These are phyloP conservation scores for Naso thynnoides DNA, from an alignment of 2,797 vertebrate species.

Conservation along the genomic window DNA sequence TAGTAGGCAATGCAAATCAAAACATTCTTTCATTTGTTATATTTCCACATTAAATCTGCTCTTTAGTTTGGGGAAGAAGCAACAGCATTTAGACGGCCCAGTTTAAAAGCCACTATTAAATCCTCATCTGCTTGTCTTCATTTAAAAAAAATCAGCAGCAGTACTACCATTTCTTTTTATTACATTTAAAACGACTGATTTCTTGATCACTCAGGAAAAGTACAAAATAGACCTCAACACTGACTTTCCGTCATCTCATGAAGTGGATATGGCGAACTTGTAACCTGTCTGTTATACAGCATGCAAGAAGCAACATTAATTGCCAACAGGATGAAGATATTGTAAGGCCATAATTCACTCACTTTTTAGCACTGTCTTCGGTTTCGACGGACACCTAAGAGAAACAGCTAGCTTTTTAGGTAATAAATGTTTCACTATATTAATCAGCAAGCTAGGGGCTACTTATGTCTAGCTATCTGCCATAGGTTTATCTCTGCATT, in stretches of 20 bases:
- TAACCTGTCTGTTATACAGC: neutral
- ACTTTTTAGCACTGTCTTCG: neutral
- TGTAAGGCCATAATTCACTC: neutral
- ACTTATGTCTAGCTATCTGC: neutral
- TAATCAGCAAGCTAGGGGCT: neutral
- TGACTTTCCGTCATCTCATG: neutral
- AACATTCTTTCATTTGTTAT: slow-evolving; percentile 33
- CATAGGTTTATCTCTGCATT: neutral
- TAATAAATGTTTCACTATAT: neutral
- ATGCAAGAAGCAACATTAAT: neutral
- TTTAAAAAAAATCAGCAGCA: neutral
- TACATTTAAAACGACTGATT: slow-evolving; percentile 15
- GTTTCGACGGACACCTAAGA: too few species aligned
- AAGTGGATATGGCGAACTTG: neutral
- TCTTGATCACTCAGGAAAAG: neutral
- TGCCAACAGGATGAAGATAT: too few species aligned
- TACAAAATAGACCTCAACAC: neutral
- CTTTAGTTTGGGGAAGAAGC: slow-evolving; percentile 22
- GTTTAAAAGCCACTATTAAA: slow-evolving; percentile 20
- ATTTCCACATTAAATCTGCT: slow-evolving; percentile 43
- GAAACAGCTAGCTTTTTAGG: neutral
- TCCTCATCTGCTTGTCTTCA: neutral
- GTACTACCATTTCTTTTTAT: neutral
- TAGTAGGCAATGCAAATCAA: slow-evolving; percentile 18
- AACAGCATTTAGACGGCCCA: neutral